Evolutionary conservation across 2,797 vertebrate genomes (phyloP), one percentile per base, ranked within the genome.

Genomic region (Cynodonichthys magdalenae): DNA sequence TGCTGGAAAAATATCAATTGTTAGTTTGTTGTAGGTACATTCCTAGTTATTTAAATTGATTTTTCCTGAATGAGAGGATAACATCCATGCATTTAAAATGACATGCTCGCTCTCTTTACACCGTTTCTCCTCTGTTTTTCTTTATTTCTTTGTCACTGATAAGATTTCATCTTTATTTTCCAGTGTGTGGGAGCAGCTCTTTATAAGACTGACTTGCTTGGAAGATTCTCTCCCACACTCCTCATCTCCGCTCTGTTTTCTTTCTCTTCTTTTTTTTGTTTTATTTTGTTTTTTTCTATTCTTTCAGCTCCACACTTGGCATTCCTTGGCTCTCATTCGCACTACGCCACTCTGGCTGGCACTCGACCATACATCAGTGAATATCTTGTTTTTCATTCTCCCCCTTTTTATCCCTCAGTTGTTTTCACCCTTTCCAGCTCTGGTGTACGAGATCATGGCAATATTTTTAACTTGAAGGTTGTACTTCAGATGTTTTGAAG

Each of bases 281-380:
- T 46, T 18, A 19, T 74, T 84, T 81, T 90, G 90, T 84, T 66
- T 85, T 87, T 81, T 81, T 79, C 86, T 83, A 87, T 89, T 87
- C 83, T 87, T 90, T 81, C 93, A 94, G 93, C 92, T 91, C 93
- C 93, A 80, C 74, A 89, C 92, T 92, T 94, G 91, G 92, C 92
- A 90, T 94, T 93, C 90, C 92, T 93, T 76, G 92, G 93, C 91
- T 94, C 93, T 93, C 93, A 94, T 91, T 94, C 93, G 84, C 93
- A 94, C 93, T 94, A 94, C 91, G 93, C 92, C 90, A 93, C 93
- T 85, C 92, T 94, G 92, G 92, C 93, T 88, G 91, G 92, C 93
- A 92, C 93, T 71, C 93, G 92, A 90, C 93, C 88, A 87, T 94
- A 93, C 86, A 93, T 93, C 90, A 91, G 93, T 94, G 93, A 94